Conservation (phyloP, 2,113 vertebrate genomes). For the Panthera uncia region DNA sequence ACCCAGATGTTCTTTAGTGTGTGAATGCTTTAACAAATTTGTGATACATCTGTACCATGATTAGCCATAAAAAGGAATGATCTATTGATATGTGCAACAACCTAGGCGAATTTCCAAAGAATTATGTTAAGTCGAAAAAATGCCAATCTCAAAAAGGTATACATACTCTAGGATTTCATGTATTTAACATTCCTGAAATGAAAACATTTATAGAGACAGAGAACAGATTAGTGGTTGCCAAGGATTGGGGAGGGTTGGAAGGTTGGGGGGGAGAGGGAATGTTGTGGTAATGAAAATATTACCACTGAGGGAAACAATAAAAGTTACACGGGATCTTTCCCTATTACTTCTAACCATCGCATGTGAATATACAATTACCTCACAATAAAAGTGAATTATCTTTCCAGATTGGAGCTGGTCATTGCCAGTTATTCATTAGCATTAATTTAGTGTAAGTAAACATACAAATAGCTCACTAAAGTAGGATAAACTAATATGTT, state of each 20-base stretch:
- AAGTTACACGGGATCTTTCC: not conserved
- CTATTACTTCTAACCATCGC: not conserved
- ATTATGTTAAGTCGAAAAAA: not conserved
- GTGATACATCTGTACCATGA: not conserved
- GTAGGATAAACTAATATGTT: not conserved
- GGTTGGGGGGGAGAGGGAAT: too few species aligned
- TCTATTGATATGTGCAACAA: not conserved
- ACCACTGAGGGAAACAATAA: not conserved
- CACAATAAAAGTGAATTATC: not conserved
- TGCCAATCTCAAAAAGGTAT: not conserved
- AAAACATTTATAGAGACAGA: not conserved
- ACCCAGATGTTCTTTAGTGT: not conserved
- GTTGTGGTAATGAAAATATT: not conserved
- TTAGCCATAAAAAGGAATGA: not conserved
- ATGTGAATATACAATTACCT: not conserved
- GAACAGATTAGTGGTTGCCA: not conserved
- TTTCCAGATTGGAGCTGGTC: not conserved
- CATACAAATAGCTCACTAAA: not conserved
- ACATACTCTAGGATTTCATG: not conserved
- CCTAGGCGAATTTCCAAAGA: not conserved
- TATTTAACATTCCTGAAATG: not conserved
- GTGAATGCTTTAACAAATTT: not conserved
- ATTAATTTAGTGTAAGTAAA: conserved; percentile 34
- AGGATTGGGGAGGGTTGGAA: too few species aligned
- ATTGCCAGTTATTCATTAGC: not conserved